Evolutionary conservation across 2,113 vertebrate genomes (phyloP).

Genomic region (Ceuthmochares aereus): DNA sequence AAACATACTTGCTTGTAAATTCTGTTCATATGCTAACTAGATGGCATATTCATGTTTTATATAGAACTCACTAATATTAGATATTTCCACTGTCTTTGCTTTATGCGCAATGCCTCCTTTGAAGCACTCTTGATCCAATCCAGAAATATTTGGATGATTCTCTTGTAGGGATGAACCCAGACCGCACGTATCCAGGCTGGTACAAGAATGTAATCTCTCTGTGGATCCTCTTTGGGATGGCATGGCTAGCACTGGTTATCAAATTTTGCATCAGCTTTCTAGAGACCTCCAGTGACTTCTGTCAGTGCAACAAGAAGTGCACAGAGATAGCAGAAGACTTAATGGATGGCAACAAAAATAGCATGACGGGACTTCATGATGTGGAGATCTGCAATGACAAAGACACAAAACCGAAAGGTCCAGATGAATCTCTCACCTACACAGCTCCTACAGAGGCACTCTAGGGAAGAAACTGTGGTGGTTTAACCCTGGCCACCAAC

Average conservation of each 20-base stretch:
- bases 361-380: not conserved
- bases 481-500: too few species aligned
- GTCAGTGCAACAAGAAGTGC: constrained; percentile 21
- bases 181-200: constrained; percentile 83
- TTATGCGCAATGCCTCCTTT: not conserved
- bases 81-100: not conserved
- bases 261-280: constrained; percentile 86
- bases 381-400: not conserved
- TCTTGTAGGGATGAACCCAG: constrained; percentile 83
- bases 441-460: not conserved
- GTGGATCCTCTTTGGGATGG: constrained; percentile 95
- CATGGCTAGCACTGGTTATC: constrained; percentile 90
- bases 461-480: not conserved
- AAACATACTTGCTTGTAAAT: not conserved
- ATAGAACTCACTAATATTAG: not conserved
- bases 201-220: constrained; percentile 85
- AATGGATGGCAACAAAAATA: constrained; percentile 6
- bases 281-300: constrained; percentile 74
- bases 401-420: not conserved
- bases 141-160: not conserved
- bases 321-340: constrained; percentile 5
- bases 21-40: not conserved
- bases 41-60: not conserved
- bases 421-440: not conserved
- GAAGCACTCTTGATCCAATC: not conserved